Conservation (phyloP, 2,113 vertebrate genomes). For the Ptilonorhynchus violaceus region DNA sequence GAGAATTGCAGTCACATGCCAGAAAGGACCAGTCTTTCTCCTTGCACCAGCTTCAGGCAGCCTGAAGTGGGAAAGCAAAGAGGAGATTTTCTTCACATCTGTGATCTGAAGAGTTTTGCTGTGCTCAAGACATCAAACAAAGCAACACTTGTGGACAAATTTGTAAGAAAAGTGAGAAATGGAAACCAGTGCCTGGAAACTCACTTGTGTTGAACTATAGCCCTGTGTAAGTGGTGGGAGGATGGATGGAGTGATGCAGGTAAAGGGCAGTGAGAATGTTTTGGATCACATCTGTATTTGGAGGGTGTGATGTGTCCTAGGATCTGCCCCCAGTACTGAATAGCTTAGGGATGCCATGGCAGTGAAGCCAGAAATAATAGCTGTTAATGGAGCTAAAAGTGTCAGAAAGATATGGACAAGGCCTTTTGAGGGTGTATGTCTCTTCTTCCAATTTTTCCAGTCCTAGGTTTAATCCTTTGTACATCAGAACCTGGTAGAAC, state of each 20-base stretch:
- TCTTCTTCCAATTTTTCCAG: background rate
- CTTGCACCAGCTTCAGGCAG: background rate
- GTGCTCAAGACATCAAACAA: background rate
- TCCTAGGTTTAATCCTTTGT: background rate
- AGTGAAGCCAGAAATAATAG: background rate
- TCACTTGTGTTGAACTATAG: background rate
- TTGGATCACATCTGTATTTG: background rate
- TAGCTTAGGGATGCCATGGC: background rate
- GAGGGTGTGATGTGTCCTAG: background rate
- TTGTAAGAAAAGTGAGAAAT: background rate
- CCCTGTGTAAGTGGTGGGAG: background rate
- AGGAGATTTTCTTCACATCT: background rate
- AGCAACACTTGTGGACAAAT: background rate
- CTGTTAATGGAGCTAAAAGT: background rate
- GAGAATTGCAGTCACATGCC: background rate
- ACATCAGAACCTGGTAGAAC: background rate
- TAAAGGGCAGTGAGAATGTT: background rate
- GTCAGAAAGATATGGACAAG: background rate
- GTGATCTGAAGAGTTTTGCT: background rate
- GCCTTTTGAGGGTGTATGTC: background rate
- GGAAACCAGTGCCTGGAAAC: background rate
- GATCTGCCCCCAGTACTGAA: background rate
- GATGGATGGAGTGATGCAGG: background rate
- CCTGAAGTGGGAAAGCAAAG: background rate
- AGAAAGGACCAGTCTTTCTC: background rate